These are phyloP conservation scores for Nemapogon koenigi DNA, from an alignment of 2,888 invertebrate genomes.

Conservation along the genomic window DNA sequence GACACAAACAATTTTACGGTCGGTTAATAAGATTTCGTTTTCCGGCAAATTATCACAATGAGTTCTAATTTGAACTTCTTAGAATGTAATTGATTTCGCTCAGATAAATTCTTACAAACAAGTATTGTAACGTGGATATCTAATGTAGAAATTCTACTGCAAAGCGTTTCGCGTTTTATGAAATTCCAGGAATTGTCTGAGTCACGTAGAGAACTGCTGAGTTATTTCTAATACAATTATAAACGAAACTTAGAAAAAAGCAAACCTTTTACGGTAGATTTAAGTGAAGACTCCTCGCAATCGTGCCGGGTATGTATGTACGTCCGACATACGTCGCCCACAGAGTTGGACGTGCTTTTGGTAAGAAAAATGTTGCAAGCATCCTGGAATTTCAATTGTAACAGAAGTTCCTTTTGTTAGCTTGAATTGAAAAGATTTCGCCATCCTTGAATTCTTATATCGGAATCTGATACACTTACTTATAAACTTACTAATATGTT, in stretches of 20 bases:
- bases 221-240: conserved; percentile 40
- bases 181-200: conserved; percentile 18
- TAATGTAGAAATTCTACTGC: too few species aligned
- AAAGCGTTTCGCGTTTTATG: conserved; percentile 9
- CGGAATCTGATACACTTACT: too few species aligned
- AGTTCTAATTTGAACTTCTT: too few species aligned
- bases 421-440: too few species aligned
- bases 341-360: conserved; percentile 45
- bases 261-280: conserved; percentile 32
- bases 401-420: not conserved
- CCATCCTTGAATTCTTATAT: too few species aligned
- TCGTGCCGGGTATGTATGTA: too few species aligned
- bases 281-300: conserved; percentile 13
- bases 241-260: conserved; percentile 24
- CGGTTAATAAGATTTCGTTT: not conserved
- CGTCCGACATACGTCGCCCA: conserved; percentile 39
- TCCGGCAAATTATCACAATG: too few species aligned
- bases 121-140: too few species aligned
- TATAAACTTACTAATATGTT: too few species aligned
- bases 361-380: conserved; percentile 52
- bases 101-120: too few species aligned
- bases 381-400: conserved; percentile 58
- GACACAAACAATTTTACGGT: conserved; percentile 6
- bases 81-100: too few species aligned
- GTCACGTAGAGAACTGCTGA: conserved; percentile 35